Base-by-base conservation (phyloP, 1,140 invertebrate species). In the Heliothis subflexa region DNA sequence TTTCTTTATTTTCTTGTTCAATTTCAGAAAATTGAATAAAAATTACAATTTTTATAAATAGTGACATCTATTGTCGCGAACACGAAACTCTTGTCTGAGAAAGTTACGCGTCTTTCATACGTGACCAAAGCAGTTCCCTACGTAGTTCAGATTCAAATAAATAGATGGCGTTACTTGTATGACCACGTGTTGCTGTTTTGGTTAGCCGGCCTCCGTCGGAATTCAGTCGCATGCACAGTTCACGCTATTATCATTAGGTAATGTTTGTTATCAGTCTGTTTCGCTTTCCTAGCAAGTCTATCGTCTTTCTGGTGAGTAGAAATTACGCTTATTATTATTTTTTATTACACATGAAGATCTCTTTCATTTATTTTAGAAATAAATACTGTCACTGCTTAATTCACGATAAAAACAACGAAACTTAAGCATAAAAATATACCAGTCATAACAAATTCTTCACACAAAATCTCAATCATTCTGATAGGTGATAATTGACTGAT, bases 151-250 rank as follows among this genome's bases (percentile, higher is more conserved):
- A 11, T 5, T 3, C 13, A 28, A 1, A 50, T 4, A 12, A 50
- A 68, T 12, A 68, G 64, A 68, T 68, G 64, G 64, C 64, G 64
- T 50, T 68, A 50, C 64, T 28, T 21, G 64, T 68, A 50, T 10
- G 11, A 49, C 64, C 64, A 68, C 64, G 64, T 68, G 64, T 50
- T 2, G 16, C 50, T 68, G 64, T 68, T 68, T 49, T 68, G 45
- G 64, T 68, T 50, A 50, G 47, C 64, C 33, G 33, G 33, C 33
- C 33, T 40, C 33, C 33, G 4, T 40, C 33, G 33, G 33, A 40
- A 40, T 40, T 40, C 33, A 40, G 33, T 40, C 5, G 33, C 33
- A 40, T 40, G 16, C 45, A 18, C 10, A 33, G 16, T 16, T 68
- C 47, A 21, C 14, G 18, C n/a, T 49, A 50, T 68, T 68, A 68